Evolutionary conservation across 92 coral and sea anemone genomes (phyloP).

Genomic region (Phymanthus crucifer): DNA sequence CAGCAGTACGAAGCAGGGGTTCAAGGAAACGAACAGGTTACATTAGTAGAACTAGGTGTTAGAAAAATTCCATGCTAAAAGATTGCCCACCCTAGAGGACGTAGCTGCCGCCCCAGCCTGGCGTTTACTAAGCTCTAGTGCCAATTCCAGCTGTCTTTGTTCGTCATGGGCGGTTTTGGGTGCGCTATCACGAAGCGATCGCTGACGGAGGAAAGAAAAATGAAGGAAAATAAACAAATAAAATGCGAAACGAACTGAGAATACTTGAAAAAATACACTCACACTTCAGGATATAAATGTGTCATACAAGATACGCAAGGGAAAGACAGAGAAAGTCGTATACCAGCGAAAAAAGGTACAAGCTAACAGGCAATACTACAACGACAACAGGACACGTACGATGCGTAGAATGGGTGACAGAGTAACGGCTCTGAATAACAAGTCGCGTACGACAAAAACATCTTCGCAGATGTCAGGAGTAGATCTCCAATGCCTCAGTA

Average conservation of each 20-base stretch:
- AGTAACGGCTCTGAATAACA: no score
- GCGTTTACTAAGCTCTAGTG: slow-evolving; percentile 82
- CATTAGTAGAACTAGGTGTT: not conserved
- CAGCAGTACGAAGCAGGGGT: no score
- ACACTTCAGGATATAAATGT: not conserved
- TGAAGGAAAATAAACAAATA: slow-evolving; percentile 8
- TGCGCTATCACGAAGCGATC: slow-evolving; percentile 29
- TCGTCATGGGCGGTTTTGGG: slow-evolving; percentile 74
- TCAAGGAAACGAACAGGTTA: not conserved
- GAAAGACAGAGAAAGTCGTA: not conserved
- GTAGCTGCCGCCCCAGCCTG: slow-evolving; percentile 47
- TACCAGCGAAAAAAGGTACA: no score
- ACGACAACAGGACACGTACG: no score
- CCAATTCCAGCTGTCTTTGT: slow-evolving; percentile 78
- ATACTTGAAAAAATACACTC: not conserved
- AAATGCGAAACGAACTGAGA: not conserved
- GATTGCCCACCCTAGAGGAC: slow-evolving; percentile 61
- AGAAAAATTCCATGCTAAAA: not conserved
- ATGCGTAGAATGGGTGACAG: no score
- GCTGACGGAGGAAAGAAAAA: slow-evolving; percentile 48
- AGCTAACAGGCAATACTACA: no score
- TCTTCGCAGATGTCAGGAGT: no score
- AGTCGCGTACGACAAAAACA: no score
- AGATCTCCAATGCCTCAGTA: no score
- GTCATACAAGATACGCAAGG: not conserved